A percentile compares a stretch with the other conserved stretches of the same genome.
phyloP scores from a whole-genome alignment of 2,113 vertebrate species.

The Phylloscopus trochilus region DNA sequence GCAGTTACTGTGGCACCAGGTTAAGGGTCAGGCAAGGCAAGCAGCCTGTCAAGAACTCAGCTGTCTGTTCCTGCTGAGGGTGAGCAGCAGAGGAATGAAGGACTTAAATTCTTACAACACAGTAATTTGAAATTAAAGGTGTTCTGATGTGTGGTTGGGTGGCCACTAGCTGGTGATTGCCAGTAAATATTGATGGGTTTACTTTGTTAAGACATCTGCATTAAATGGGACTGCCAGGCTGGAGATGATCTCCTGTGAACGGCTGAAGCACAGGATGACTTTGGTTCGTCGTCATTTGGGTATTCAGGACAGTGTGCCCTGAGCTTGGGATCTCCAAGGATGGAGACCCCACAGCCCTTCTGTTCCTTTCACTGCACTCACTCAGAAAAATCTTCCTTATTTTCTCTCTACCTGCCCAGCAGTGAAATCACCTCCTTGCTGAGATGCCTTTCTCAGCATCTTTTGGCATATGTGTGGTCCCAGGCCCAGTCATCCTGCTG shows the following conservation, averaged over 20 bases:
- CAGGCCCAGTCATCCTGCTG: accelerated
- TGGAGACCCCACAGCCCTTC: neutral
- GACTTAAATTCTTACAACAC: neutral
- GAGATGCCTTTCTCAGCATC: neutral
- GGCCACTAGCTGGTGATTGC: neutral
- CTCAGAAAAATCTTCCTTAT: neutral
- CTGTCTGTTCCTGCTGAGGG: neutral
- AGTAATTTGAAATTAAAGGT: neutral
- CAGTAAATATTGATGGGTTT: accelerated
- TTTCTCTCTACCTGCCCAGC: neutral
- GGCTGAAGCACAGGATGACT: neutral
- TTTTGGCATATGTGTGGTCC: neutral
- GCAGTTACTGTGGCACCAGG: neutral
- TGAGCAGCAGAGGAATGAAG: no score
- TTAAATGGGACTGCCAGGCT: neutral
- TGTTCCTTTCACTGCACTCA: accelerated
- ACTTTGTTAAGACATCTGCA: neutral
- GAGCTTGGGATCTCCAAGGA: neutral
- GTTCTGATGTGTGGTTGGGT: accelerated
- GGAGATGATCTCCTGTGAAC: neutral
- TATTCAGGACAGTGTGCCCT: accelerated
- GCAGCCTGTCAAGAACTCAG: accelerated
- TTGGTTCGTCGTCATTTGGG: accelerated
- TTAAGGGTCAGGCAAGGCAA: neutral
- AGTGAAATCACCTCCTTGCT: neutral